phyloP scores from a whole-genome alignment of 2,113 vertebrate genomes.

The zebrafish (Danio rerio) region GRCz12tu NC_133188.1:25487001-25487500 shows the following conservation, averaged over 20 bases:
- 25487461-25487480: constrained; percentile 94
- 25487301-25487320: no score
- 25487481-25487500: constrained; percentile 91
- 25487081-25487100: constrained; percentile 6
- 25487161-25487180: no score
- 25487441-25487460: constrained; percentile 94
- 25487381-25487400: constrained; percentile 23
- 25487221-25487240: no score
- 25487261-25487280: no score
- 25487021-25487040: neutral
- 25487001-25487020: neutral
- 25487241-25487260: no score
- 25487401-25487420: constrained; percentile 32
- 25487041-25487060: neutral
- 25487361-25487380: no score
- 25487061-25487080: neutral
- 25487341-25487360: no score
- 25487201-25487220: no score
- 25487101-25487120: neutral
- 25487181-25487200: no score
- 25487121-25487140: neutral
- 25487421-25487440: constrained; percentile 94
- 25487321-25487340: no score
- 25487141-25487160: no score
- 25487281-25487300: no score